Evolutionary conservation across 2,888 invertebrate species (phyloP).

Genomic region (Agrotis clavis): DNA sequence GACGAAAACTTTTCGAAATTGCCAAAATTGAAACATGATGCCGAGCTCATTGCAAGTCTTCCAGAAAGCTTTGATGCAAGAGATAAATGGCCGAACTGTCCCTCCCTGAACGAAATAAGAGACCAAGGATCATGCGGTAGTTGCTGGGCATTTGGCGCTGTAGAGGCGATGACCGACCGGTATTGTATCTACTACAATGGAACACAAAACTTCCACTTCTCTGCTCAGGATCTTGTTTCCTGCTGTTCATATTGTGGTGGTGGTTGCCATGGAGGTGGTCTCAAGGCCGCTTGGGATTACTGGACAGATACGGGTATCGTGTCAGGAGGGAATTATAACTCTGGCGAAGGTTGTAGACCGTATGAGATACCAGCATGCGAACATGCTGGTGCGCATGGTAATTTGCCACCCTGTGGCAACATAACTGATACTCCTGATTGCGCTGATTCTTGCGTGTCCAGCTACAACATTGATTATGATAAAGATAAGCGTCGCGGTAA

Average conservation of each 20-base stretch:
- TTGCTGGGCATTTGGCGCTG: constrained; percentile 37
- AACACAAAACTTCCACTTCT: constrained; percentile 31
- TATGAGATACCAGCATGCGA: constrained; percentile 26
- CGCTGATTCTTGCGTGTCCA: not conserved
- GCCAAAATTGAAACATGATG: constrained; percentile 13
- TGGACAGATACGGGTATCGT: constrained; percentile 31
- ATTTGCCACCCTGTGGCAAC: constrained; percentile 9
- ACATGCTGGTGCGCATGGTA: constrained; percentile 8
- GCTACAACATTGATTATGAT: constrained; percentile 10
- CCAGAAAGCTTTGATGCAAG: constrained; percentile 38
- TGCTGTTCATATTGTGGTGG: not conserved
- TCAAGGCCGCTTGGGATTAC: fast-evolving
- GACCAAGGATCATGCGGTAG: constrained; percentile 41
- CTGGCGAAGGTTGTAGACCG: constrained; percentile 27
- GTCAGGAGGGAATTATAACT: constrained; percentile 38
- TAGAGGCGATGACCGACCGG: constrained; percentile 36
- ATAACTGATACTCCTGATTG: not conserved
- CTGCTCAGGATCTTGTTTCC: constrained; percentile 23
- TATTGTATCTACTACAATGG: constrained; percentile 37
- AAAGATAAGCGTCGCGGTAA: constrained; percentile 32
- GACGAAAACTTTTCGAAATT: not conserved
- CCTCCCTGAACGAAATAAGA: constrained; percentile 34
- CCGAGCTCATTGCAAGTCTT: constrained; percentile 38
- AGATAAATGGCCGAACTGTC: constrained; percentile 43
- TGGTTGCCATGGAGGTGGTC: not conserved